Evolutionary conservation across 1,140 invertebrate genomes (phyloP).

Genomic region (Ptiloglossa arizonensis): DNA sequence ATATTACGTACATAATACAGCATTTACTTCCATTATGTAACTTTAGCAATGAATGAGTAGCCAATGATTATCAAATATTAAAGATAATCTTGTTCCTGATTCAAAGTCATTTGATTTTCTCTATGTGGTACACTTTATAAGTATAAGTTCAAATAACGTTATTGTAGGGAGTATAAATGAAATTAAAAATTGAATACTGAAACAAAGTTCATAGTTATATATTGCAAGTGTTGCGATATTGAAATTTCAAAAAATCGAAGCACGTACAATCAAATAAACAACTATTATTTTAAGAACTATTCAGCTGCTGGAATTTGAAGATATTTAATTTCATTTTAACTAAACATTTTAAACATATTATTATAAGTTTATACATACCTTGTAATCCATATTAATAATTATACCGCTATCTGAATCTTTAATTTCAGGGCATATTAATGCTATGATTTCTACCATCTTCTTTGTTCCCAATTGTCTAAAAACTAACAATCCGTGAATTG

Average conservation of each 20-base stretch:
- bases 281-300: neutral
- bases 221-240: neutral
- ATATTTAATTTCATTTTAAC: too few relatives aligned
- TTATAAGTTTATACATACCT: slow-evolving; percentile 39
- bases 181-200: neutral
- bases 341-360: neutral
- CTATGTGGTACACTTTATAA: neutral
- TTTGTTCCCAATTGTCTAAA: slow-evolving; percentile 58
- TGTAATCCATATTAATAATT: slow-evolving; percentile 79
- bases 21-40: too few relatives aligned
- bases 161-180: neutral
- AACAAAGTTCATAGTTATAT: neutral
- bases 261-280: neutral
- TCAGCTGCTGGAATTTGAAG: too few relatives aligned
- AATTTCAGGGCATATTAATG: slow-evolving; percentile 69
- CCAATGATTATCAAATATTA: neutral
- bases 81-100: neutral
- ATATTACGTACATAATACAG: too few relatives aligned
- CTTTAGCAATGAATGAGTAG: neutral
- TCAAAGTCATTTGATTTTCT: neutral
- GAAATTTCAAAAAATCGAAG: too few relatives aligned
- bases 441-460: slow-evolving; percentile 68
- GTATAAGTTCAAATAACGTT: neutral
- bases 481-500: slow-evolving; percentile 36
- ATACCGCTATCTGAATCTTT: slow-evolving; percentile 58